Evolutionary conservation across 2,113 vertebrate genomes (phyloP).

Genomic region (Lutjanus erythropterus): DNA sequence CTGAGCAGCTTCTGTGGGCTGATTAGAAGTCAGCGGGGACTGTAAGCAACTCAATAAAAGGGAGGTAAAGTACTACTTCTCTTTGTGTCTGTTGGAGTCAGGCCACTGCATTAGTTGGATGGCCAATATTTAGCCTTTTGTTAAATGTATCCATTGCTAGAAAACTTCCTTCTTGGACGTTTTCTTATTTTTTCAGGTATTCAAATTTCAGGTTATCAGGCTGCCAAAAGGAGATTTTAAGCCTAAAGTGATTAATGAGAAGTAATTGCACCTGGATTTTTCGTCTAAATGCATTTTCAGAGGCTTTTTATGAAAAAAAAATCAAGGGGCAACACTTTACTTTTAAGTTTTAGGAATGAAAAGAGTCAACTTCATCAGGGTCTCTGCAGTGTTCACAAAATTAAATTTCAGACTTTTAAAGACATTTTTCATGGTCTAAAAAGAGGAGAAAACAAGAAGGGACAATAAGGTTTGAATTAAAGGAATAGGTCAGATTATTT

Average conservation of each 20-base stretch:
- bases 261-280: slow-evolving; percentile 11
- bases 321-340: neutral
- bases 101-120: slow-evolving; percentile 33
- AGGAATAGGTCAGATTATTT: no score
- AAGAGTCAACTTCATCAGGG: neutral
- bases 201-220: neutral
- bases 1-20: slow-evolving; percentile 72
- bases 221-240: slow-evolving; percentile 34
- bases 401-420: slow-evolving; percentile 1
- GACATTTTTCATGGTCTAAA: neutral
- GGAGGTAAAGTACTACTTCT: slow-evolving; percentile 46
- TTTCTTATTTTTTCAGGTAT: slow-evolving; percentile 14
- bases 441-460: neutral
- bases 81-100: slow-evolving; percentile 52
- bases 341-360: neutral
- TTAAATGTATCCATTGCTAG: slow-evolving; percentile 26
- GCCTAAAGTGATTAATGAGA: slow-evolving; percentile 16
- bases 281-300: slow-evolving; percentile 13
- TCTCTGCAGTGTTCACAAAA: neutral
- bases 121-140: slow-evolving; percentile 25
- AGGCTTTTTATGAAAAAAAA: neutral
- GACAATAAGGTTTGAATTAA: neutral
- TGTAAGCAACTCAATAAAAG: slow-evolving; percentile 70
- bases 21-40: slow-evolving; percentile 79
- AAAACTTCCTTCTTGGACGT: slow-evolving; percentile 16